Evolutionary conservation across 2,888 invertebrate species (phyloP).

Genomic region (Hirudinaria manillensis): DNA sequence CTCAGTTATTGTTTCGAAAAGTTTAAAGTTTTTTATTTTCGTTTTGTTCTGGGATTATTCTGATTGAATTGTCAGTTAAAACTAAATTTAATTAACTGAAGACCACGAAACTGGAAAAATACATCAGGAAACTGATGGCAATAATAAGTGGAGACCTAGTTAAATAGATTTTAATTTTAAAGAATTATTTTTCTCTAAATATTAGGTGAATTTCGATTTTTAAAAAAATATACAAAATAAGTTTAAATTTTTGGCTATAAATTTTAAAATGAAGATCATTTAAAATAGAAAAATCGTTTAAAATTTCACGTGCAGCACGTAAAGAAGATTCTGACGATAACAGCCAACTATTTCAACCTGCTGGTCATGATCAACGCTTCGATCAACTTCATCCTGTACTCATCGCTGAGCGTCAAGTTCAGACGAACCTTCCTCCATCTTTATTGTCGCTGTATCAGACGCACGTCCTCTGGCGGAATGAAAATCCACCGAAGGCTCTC

Average conservation of each 20-base stretch:
- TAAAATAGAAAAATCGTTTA: not conserved
- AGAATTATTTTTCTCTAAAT: not conserved
- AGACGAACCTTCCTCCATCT: constrained; percentile 39
- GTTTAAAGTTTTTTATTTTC: too few relatives aligned
- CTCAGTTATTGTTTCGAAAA: too few relatives aligned
- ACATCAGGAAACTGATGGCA: too few relatives aligned
- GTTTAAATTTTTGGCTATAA: not conserved
- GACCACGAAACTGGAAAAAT: not conserved
- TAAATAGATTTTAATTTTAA: too few relatives aligned
- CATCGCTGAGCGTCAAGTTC: constrained; percentile 61
- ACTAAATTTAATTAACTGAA: not conserved
- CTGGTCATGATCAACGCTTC: constrained; percentile 68
- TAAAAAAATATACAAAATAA: not conserved
- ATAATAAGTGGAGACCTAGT: too few relatives aligned
- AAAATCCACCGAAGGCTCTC: not conserved
- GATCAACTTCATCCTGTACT: constrained; percentile 72
- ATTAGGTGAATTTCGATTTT: not conserved
- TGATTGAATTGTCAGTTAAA: not conserved
- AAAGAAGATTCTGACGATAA: constrained; percentile 44
- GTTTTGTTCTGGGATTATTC: too few relatives aligned
- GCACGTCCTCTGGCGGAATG: not conserved
- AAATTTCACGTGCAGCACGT: not conserved
- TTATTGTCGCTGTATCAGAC: constrained; percentile 36
- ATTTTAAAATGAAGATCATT: not conserved
- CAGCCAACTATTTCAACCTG: constrained; percentile 70